These are phyloP conservation scores for Zeugodacus cucurbitae DNA, from an alignment of 1,140 invertebrate species.

Conservation along the genomic window DNA sequence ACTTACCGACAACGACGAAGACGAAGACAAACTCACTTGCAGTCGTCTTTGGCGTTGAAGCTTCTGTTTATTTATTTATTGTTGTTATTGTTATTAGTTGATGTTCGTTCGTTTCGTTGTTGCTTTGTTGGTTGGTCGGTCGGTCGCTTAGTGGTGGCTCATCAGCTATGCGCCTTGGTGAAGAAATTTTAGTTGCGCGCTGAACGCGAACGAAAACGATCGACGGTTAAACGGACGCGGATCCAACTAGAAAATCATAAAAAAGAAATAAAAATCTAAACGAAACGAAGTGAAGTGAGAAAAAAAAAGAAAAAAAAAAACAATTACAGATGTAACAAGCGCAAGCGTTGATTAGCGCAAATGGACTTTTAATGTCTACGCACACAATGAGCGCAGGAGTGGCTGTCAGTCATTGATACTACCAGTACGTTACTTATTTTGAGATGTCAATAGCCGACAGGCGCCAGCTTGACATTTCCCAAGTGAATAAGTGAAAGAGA, in stretches of 20 bases:
- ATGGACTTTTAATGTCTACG: neutral
- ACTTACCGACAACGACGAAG: neutral
- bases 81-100: neutral
- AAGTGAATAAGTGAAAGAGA: neutral
- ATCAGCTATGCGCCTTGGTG: neutral
- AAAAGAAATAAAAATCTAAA: neutral
- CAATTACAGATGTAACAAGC: neutral
- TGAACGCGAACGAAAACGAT: conserved; percentile 33
- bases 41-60: neutral
- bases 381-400: neutral
- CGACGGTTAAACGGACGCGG: neutral
- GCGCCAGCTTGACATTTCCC: neutral
- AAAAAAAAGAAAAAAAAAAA: neutral
- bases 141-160: neutral
- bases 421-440: neutral
- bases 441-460: conserved; percentile 11
- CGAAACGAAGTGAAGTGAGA: neutral
- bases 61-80: neutral
- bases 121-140: neutral
- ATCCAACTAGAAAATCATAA: neutral
- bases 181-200: conserved; percentile 39
- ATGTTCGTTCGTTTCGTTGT: neutral
- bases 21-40: neutral
- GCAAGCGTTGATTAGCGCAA: neutral
- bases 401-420: neutral